Evolutionary conservation across 2,797 vertebrate species (phyloP), one percentile per base, ranked within the genome.

Genomic region (Pygocentrus nattereri): DNA sequence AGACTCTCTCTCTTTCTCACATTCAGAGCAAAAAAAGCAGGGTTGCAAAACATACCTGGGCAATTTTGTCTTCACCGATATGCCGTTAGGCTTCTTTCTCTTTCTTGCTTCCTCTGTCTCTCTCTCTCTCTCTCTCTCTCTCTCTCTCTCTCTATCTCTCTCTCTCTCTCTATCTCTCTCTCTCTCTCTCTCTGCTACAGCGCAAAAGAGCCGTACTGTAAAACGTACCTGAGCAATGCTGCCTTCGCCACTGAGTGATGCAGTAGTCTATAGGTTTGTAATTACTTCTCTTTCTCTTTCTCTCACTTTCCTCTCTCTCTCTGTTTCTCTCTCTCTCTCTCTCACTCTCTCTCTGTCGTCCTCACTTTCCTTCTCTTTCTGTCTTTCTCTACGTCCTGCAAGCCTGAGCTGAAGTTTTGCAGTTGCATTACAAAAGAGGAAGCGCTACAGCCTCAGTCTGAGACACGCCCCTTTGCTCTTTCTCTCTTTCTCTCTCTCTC

Each of bases 401-500:
- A 68, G 65, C 34, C 13, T 21, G 38, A 44, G 65, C 44, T 49
- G 15, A 70, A 27, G 68, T 70, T 70, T 65, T 70, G 44, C 68
- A 70, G 68, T 68, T 30, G 15, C 41, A 23, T 47, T 70, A 47
- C 44, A 18, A 70, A 70, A 49, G 68, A 70, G 68, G 68, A 70
- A 70, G 44, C 41, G 15, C n/a, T 25, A 70, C 11, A n/a, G 23
- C 41, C n/a, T 25, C 12, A 69, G 31, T 7, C 76, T 47, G 47
- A 47, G 16, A 30, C 41, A 44, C 34, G 58, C 31, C 65, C 49
- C 27, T 31, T 54, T 80, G 80, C 49, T 68, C 50, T 58, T 18
- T 44, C 72, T 79, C 82, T 23, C 76, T 82, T 76, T 49, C 58
- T 59, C 50, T 34, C 21, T 71, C 18, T 23, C 31, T 21, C 38